Evolutionary conservation across 1,140 invertebrate genomes (phyloP).

Genomic region (Acromyrmex charruanus): DNA sequence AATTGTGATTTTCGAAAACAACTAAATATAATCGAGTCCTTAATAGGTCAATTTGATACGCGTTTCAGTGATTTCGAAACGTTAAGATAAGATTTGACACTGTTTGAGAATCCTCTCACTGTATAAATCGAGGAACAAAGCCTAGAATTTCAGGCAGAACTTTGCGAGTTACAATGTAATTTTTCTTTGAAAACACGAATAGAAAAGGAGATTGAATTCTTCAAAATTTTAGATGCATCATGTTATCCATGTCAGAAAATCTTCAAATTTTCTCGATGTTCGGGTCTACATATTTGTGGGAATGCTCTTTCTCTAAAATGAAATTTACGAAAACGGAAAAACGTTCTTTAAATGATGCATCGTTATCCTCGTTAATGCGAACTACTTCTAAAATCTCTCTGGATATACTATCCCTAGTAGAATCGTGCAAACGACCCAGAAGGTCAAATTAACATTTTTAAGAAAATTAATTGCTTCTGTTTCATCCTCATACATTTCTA

Average conservation of each 20-base stretch:
- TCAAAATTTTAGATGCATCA: not conserved
- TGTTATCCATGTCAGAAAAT: not conserved
- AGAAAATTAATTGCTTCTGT: not conserved
- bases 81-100: not conserved
- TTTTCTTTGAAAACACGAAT: not conserved
- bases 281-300: not conserved
- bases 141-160: not conserved
- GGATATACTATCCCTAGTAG: not conserved
- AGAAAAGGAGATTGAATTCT: not conserved
- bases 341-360: not conserved
- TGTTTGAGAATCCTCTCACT: not conserved
- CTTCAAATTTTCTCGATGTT: not conserved
- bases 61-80: conserved; percentile 1
- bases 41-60: not conserved
- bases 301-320: not conserved
- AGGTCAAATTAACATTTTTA: no score
- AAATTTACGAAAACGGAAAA: not conserved
- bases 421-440: not conserved
- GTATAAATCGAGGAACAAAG: not conserved
- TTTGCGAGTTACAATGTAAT: not conserved
- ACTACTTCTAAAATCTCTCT: not conserved
- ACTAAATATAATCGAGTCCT: not conserved
- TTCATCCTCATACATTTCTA: not conserved
- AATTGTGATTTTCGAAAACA: not conserved
- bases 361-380: not conserved